These are phyloP conservation scores for Aporrectodea caliginosa DNA, from an alignment of 1,140 invertebrate species.

Conservation along the genomic window DNA sequence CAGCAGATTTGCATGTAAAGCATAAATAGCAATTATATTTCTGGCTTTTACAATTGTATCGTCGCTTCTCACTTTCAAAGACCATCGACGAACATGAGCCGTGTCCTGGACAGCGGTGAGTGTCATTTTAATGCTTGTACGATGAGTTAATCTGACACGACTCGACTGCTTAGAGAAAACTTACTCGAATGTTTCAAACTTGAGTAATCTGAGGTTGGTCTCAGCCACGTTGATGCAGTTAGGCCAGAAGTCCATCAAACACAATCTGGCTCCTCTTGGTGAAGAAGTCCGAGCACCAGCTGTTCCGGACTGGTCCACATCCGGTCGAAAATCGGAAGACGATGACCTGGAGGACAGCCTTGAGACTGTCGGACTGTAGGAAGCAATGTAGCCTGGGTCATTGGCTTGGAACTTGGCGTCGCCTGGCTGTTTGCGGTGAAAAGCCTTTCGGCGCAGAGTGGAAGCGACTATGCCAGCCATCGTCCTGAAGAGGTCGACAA, in stretches of 20 bases:
- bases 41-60: no score
- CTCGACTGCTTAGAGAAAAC: background rate
- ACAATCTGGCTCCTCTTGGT: constrained; percentile 12
- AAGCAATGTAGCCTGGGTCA: constrained; percentile 24
- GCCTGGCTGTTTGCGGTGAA: constrained; percentile 18
- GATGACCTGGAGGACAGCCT: constrained; percentile 28
- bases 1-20: no score
- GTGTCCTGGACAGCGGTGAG: no score
- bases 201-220: constrained; percentile 9
- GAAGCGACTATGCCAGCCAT: constrained; percentile 31
- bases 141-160: no score
- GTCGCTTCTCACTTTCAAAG: no score
- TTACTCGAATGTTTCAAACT: constrained; percentile 31
- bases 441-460: constrained; percentile 18
- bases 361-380: constrained; percentile 28
- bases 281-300: background rate
- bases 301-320: background rate
- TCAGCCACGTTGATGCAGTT: constrained; percentile 16
- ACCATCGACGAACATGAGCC: no score
- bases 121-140: no score
- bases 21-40: no score
- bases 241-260: constrained; percentile 26
- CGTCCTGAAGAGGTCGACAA: background rate
- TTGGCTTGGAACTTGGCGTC: constrained; percentile 20
- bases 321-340: constrained; percentile 19